Conservation (phyloP, 2,888 invertebrate genomes). For the Calameuta filiformis region DNA sequence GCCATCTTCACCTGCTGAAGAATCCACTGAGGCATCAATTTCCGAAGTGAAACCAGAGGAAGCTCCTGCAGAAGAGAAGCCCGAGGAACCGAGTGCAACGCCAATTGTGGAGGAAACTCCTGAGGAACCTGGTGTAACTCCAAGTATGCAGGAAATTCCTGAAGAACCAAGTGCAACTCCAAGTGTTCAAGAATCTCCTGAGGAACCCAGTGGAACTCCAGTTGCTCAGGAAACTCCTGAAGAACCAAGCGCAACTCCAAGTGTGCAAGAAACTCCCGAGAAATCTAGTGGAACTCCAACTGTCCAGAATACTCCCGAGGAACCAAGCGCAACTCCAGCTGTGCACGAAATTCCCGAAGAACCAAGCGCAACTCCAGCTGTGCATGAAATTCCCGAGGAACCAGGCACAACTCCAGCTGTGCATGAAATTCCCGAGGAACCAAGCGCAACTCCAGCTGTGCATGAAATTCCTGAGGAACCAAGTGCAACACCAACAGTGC, state of each 20-base stretch:
- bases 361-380: no score
- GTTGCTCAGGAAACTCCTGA: conserved; percentile 4
- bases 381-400: no score
- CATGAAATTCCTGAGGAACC: no score
- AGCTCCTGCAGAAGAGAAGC: conserved; percentile 4
- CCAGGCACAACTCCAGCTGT: no score
- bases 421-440: no score
- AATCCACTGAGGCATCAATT: conserved; percentile 12
- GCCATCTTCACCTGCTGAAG: conserved; percentile 10
- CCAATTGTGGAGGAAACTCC: background rate
- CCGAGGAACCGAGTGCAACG: conserved; percentile 6
- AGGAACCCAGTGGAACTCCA: conserved; percentile 7
- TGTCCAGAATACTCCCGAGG: conserved; percentile 12
- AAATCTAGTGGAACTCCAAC: background rate
- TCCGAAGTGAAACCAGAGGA: conserved; percentile 9
- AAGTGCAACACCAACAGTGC: no score
- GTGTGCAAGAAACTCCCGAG: background rate
- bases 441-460: no score
- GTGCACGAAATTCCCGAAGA: background rate
- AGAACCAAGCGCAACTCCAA: conserved; percentile 14
- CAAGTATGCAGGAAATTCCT: background rate
- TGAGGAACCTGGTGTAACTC: conserved; percentile 4
- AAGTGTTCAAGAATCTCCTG: background rate
- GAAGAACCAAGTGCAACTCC: conserved; percentile 3
- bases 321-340: background rate